Base-by-base conservation (phyloP, 2,888 invertebrate species). In the Pedicia rivosa region DNA sequence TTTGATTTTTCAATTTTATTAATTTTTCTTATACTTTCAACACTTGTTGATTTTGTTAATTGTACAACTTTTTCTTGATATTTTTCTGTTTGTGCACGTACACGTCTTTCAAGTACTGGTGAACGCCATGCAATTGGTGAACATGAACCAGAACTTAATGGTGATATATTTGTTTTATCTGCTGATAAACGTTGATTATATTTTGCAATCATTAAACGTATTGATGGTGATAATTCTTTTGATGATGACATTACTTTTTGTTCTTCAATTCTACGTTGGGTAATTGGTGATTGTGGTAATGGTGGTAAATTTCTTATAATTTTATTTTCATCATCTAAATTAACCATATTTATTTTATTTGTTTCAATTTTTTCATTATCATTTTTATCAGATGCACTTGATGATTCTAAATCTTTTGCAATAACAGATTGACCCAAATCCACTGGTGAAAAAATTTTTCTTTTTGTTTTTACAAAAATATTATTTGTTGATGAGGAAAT, bases 401-500 rank as follows among this genome's bases (percentile, higher is more conserved):
- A 42, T 3, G 47, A 37, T 32, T 47, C 46, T 25, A 47, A 17
- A 12, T 46, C 44, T 22, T 36, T 34, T 13, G 34, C 40, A 14
- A 43, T 40, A n/a, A 35, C 34, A 1, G 35, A 20, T 30, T 35
- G 36, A n/a, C 32, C 2, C 3, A 40, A 38, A 12, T 31, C 34
- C 4, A 78, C 70, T 0, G 82, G 78, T 0, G 80, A 78, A 44
- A 83, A 83, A 46, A 83, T 71, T 62, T 80, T 82, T 37, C 81
- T 67, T 28, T 79, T 82, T 0, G 83, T 84, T 56, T 79, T 82
- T 0, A 83, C 78, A 44, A 83, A 78, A 1, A 83, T 70, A 52
- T 78, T 80, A 30, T 67, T 44, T 30, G 30, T 42, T 35, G 29
- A 43, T 30, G 67, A 49, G n/a, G 46, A 41, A 32, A 38, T 46